Percentiles rank a stretch among this genome's conserved stretches.
Evolutionary conservation across 2,113 vertebrate genomes (phyloP).

Genomic region (Heptranchias perlo): DNA sequence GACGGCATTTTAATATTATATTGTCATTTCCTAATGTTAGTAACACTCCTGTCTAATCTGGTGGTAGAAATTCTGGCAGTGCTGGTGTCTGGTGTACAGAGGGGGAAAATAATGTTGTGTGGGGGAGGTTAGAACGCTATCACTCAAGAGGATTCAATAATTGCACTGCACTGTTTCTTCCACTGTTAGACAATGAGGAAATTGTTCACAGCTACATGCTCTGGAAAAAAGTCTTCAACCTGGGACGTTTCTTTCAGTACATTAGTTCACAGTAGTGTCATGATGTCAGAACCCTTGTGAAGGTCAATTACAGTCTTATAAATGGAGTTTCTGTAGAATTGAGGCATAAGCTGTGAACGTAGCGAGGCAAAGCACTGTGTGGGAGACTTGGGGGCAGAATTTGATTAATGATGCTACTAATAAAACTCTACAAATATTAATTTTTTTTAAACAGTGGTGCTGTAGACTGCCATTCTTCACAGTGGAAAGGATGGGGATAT

Average conservation of each 20-base stretch:
- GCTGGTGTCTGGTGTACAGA: background rate
- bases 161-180: background rate
- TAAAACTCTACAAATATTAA: no score
- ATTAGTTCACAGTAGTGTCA: slow-evolving; percentile 8
- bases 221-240: background rate
- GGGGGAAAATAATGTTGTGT: background rate
- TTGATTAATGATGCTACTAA: slow-evolving; percentile 26
- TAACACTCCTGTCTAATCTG: background rate
- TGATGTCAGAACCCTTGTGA: background rate
- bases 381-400: background rate
- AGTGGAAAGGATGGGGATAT: background rate
- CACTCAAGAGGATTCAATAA: background rate
- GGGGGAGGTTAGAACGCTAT: background rate
- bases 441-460: background rate
- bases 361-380: background rate
- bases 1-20: background rate
- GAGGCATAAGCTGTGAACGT: background rate
- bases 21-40: background rate
- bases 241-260: slow-evolving; percentile 21
- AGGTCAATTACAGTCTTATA: background rate
- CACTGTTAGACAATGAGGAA: slow-evolving; percentile 13
- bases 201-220: background rate
- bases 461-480: background rate
- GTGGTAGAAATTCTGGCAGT: background rate
- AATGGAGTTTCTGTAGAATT: background rate